phyloP scores from a whole-genome alignment of 2,113 vertebrate species.

The Oostethus manadensis region DNA sequence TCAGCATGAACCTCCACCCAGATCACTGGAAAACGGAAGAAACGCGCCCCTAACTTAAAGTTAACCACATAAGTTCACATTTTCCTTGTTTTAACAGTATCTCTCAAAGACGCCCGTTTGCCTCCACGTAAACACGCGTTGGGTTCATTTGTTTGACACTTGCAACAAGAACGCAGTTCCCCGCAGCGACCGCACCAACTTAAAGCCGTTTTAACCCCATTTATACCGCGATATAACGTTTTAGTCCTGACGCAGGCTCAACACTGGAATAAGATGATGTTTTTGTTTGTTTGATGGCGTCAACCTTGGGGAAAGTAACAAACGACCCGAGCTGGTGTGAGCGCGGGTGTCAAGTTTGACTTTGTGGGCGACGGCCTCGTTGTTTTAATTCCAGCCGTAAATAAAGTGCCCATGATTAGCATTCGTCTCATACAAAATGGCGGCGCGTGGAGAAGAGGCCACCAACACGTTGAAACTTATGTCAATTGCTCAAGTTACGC shows the following conservation, averaged over 20 bases:
- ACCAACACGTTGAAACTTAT: slow-evolving; percentile 79
- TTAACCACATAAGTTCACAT: slow-evolving; percentile 72
- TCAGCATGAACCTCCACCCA: slow-evolving; percentile 15
- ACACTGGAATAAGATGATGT: slow-evolving; percentile 48
- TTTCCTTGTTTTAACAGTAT: slow-evolving; percentile 78
- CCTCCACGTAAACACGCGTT: slow-evolving; percentile 22
- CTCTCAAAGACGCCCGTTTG: slow-evolving; percentile 54
- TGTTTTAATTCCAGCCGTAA: slow-evolving; percentile 68
- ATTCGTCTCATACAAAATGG: slow-evolving; percentile 80
- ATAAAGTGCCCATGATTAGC: slow-evolving; percentile 84
- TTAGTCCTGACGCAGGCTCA: slow-evolving; percentile 60
- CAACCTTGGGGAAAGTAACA: slow-evolving; percentile 38
- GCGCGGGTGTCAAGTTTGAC: slow-evolving; percentile 29
- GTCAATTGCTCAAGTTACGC: slow-evolving; percentile 71
- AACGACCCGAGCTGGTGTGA: slow-evolving; percentile 12
- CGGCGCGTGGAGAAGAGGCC: slow-evolving; percentile 77
- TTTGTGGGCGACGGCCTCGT: slow-evolving; percentile 33
- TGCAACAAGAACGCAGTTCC: slow-evolving; percentile 47
- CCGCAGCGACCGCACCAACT: slow-evolving; percentile 37
- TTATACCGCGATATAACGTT: slow-evolving; percentile 69
- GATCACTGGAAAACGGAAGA: slow-evolving; percentile 27
- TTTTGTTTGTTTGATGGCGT: slow-evolving; percentile 19
- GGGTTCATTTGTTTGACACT: slow-evolving; percentile 5
- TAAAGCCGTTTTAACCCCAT: slow-evolving; percentile 48
- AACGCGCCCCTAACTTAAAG: slow-evolving; percentile 58